Conservation (phyloP, 2,888 invertebrate genomes). For the Drosophila robusta region DNA sequence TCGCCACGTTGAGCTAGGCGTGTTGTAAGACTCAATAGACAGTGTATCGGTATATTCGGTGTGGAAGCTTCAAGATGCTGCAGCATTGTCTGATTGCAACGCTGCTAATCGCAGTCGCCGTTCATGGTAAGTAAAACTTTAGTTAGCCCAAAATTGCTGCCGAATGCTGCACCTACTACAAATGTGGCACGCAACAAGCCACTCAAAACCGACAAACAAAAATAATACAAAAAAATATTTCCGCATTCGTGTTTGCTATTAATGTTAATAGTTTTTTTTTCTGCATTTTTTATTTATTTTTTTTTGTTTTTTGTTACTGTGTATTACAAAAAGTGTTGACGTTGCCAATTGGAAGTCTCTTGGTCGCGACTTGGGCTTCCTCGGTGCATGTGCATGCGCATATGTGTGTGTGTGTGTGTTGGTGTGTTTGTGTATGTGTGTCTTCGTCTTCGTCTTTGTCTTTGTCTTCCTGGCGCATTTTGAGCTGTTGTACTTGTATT, state of each 20-base stretch:
- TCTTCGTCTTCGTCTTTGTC: constrained; percentile 21
- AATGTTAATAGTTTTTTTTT: constrained; percentile 37
- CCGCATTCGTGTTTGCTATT: constrained; percentile 56
- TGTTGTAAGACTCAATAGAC: constrained; percentile 2
- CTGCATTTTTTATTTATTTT: constrained; percentile 21
- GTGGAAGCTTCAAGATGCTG: constrained; percentile 60
- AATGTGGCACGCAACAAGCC: constrained; percentile 34
- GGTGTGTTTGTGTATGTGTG: constrained; percentile 5
- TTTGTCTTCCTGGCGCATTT: constrained; percentile 61
- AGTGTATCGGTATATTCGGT: constrained; percentile 21
- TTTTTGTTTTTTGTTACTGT: constrained; percentile 56
- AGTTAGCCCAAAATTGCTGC: constrained; percentile 3
- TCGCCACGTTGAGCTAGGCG: not conserved
- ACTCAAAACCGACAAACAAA: not conserved
- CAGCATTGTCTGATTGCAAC: constrained; percentile 57
- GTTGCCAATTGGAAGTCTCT: constrained; percentile 52
- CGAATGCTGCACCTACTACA: not conserved
- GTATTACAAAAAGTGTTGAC: constrained; percentile 65
- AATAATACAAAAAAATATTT: constrained; percentile 21
- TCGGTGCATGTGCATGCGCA: constrained; percentile 7
- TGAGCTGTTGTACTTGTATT: constrained; percentile 56
- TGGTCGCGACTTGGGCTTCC: constrained; percentile 48
- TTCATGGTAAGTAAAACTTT: constrained; percentile 54
- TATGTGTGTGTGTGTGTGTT: constrained; percentile 17
- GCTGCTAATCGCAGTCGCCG: constrained; percentile 55